Evolutionary conservation across 2,113 vertebrate genomes (phyloP).

Genomic region (Leptobrachium ailaonicum): DNA sequence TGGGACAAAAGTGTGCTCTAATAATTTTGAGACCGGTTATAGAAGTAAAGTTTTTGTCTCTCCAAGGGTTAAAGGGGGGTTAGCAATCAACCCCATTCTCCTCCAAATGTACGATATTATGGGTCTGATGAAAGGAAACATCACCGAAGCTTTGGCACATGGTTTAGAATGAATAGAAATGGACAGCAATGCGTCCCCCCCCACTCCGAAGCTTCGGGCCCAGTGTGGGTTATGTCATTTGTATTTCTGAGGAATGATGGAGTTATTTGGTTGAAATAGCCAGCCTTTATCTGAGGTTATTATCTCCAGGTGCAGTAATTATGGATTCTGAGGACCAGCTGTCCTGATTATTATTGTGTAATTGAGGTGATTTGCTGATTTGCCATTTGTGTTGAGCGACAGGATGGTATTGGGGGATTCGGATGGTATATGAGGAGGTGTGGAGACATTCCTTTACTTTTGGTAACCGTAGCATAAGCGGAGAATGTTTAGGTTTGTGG

Average conservation of each 20-base stretch:
- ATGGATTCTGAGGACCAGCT: constrained; percentile 23
- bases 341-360: constrained; percentile 30
- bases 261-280: constrained; percentile 27
- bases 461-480: too few species aligned
- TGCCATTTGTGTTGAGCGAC: constrained; percentile 29
- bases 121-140: constrained; percentile 25
- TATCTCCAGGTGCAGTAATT: constrained; percentile 46
- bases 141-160: constrained; percentile 24
- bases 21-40: too few species aligned
- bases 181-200: background rate
- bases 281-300: constrained; percentile 28
- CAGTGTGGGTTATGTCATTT: constrained; percentile 18
- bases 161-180: background rate
- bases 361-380: constrained; percentile 46
- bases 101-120: background rate
- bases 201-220: background rate
- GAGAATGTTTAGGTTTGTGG: too few species aligned
- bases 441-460: too few species aligned
- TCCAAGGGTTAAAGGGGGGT: too few species aligned
- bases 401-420: constrained; percentile 2
- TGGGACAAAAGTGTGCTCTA: too few species aligned
- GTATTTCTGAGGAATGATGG: constrained; percentile 19
- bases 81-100: background rate
- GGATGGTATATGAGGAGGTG: background rate
- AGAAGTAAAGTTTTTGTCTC: too few species aligned